Evolutionary conservation across 2,113 vertebrate species (phyloP), one percentile per base, ranked within the genome.

Genomic region (Xenopus laevis): DNA sequence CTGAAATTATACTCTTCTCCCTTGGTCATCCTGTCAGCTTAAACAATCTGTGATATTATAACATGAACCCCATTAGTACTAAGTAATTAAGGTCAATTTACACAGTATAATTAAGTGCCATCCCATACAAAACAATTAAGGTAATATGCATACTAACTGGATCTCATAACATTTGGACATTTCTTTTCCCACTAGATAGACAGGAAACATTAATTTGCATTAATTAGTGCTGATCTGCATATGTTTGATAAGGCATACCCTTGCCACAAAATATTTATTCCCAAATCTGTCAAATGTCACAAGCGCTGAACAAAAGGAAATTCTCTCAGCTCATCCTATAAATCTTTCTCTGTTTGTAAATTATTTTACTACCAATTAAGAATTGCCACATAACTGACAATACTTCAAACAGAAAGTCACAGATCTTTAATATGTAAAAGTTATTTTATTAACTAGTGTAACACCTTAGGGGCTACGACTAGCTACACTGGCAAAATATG

Each of bases 151-250:
- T 86, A 86, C 89, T 91, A 91, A 93, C 92, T 92, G 90, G 88
- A 93, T 95, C 94, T 93, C 91, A 94, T 92, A 94, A 95, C 93
- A 94, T 94, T 94, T 93, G 89, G 91, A 93, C 86, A 82, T 91
- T 92, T 76, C 73, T 69, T 92, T 94, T 91, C 90, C 87, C 91
- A 91, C 87, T 87, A 92, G 88, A 91, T 89, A 92, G 91, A 94
- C 90, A 92, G 87, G 90, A 91, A 93, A 89, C 86, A 89, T 90
- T 95, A 91, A 95, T 93, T 95, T 94, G 90, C 88, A 90, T 93
- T 95, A 95, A 95, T 94, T 93, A 95, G 89, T 87, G 84, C 91
- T 94, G 90, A 94, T 96, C 94, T 94, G 93, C 93, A 94, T 94
- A 91, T 91, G 87, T 94, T 93, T 95, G 92, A 95, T 95, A 95